Percentiles rank a stretch among this genome's conserved stretches.
phyloP scores from a whole-genome alignment of 2,113 vertebrate species.

The Amazona guildingii region DNA sequence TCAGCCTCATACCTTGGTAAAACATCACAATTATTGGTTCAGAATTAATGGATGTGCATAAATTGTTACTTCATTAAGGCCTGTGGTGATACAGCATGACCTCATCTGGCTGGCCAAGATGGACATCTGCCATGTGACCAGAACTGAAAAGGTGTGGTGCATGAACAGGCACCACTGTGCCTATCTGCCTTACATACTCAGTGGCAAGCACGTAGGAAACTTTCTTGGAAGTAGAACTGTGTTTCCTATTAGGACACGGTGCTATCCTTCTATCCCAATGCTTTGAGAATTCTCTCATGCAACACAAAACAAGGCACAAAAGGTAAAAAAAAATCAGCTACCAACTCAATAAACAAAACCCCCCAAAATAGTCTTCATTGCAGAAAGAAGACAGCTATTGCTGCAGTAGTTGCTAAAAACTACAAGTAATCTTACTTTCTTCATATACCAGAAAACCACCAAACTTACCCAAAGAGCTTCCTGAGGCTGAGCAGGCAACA shows the following conservation, averaged over 20 bases:
- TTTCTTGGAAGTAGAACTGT: neutral
- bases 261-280: neutral
- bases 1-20: neutral
- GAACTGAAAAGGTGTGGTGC: neutral
- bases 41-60: neutral
- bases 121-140: neutral
- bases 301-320: neutral
- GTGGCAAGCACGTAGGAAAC: neutral
- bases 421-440: neutral
- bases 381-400: neutral
- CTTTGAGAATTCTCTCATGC: neutral
- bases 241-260: fast-evolving
- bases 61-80: neutral
- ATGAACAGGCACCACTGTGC: neutral
- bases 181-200: neutral
- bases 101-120: neutral
- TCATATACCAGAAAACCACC: neutral
- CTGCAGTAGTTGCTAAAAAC: neutral
- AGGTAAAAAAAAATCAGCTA: neutral
- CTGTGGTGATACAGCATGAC: neutral
- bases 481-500: neutral
- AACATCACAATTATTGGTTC: neutral
- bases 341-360: neutral
- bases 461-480: neutral
- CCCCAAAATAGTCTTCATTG: neutral